phyloP scores from a whole-genome alignment of 2,888 invertebrate species.

The Bruchidius siliquastri region DNA sequence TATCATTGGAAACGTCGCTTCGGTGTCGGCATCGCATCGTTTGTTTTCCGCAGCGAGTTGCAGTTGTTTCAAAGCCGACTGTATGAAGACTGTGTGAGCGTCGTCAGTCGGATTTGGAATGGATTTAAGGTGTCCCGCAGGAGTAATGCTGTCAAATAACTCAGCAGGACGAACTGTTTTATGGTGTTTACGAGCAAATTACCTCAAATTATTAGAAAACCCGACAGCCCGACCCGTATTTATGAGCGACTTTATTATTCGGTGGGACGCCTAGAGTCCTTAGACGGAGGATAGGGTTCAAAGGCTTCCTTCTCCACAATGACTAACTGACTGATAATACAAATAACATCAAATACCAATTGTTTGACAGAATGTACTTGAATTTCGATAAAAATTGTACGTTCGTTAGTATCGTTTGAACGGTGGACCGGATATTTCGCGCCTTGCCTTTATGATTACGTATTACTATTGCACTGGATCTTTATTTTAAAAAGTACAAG shows the following conservation, averaged over 20 bases:
- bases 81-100: slow-evolving; percentile 10
- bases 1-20: background rate
- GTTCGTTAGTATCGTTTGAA: no score
- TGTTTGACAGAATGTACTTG: no score
- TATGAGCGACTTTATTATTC: slow-evolving; percentile 34
- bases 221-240: slow-evolving; percentile 34
- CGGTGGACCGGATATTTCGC: no score
- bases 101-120: slow-evolving; percentile 20
- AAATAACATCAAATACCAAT: no score
- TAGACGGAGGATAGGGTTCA: background rate
- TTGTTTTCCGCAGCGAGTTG: slow-evolving; percentile 21
- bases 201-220: slow-evolving; percentile 39
- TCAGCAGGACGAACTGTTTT: slow-evolving; percentile 38
- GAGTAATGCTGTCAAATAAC: slow-evolving; percentile 34
- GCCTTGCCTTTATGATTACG: no score
- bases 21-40: slow-evolving; percentile 8
- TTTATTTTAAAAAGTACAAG: no score
- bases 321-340: no score
- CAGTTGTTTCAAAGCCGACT: slow-evolving; percentile 16
- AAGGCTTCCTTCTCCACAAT: background rate
- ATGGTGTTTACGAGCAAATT: slow-evolving; percentile 44
- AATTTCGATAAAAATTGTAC: no score
- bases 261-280: slow-evolving; percentile 8
- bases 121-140: slow-evolving; percentile 26
- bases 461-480: no score